A percentile compares a stretch with the other conserved stretches of the same genome.
Evolutionary conservation across 1,140 invertebrate species (phyloP).

Genomic region (Trinorchestia longiramus): DNA sequence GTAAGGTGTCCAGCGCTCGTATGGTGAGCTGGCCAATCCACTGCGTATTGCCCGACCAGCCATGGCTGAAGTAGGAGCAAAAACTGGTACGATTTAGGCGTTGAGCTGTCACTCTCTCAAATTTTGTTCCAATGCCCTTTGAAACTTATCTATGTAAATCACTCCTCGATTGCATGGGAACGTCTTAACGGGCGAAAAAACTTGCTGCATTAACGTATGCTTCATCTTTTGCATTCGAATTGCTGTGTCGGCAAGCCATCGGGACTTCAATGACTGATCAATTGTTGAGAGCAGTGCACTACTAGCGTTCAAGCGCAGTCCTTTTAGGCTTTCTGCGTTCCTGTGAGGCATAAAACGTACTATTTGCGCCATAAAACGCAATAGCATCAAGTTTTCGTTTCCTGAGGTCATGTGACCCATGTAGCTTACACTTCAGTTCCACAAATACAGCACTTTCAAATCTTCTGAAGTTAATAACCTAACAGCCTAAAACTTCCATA

Average conservation of each 20-base stretch:
- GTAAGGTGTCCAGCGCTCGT: neutral
- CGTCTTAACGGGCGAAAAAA: constrained; percentile 36
- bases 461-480: too few species aligned
- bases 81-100: constrained; percentile 43
- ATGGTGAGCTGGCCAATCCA: neutral
- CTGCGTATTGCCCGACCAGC: neutral
- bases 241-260: neutral
- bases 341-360: neutral
- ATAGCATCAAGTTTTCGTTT: neutral
- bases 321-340: neutral
- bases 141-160: constrained; percentile 53
- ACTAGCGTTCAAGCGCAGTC: neutral
- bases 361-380: neutral
- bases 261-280: neutral
- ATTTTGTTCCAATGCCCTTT: constrained; percentile 43
- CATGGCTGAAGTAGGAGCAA: neutral
- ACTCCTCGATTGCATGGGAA: constrained; percentile 41
- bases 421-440: neutral
- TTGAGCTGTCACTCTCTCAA: constrained; percentile 43
- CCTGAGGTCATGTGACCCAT: neutral
- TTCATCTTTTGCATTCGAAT: neutral
- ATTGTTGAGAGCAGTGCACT: neutral
- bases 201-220: constrained; percentile 23
- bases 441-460: neutral
- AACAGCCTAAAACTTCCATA: too few species aligned